Percentiles rank a stretch among this genome's conserved stretches.
phyloP scores from a whole-genome alignment of 2,797 vertebrate genomes.

The Bovichtus diacanthus region DNA sequence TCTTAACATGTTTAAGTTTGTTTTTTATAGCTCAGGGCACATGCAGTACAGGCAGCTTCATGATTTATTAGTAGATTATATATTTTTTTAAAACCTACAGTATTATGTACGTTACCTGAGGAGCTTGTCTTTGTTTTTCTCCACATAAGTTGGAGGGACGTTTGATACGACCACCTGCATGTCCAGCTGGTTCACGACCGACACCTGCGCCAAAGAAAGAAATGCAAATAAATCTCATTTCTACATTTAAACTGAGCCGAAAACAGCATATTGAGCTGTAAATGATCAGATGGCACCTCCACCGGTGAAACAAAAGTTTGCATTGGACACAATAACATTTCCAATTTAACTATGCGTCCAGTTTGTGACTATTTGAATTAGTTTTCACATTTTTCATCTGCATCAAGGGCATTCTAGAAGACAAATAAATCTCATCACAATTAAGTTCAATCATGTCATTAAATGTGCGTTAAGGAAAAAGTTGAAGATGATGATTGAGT shows the following conservation, averaged over 20 bases:
- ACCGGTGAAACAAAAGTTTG: not conserved
- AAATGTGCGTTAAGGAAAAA: slow-evolving; percentile 3
- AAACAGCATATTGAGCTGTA: not conserved
- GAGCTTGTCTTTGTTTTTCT: slow-evolving; percentile 94
- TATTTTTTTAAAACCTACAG: not conserved
- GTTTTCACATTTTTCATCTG: slow-evolving; percentile 3
- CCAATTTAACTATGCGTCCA: not conserved
- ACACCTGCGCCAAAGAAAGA: slow-evolving; percentile 86
- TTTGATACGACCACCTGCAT: slow-evolving; percentile 99
- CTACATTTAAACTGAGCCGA: not conserved
- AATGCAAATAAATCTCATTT: not conserved
- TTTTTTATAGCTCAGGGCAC: not conserved
- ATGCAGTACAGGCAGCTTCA: not conserved
- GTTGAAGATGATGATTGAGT: not conserved
- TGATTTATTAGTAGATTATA: not conserved
- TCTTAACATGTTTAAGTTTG: not conserved
- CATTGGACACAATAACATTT: slow-evolving; percentile 2
- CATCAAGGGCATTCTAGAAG: slow-evolving; percentile 13
- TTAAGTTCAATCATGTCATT: not conserved
- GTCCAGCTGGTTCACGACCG: slow-evolving; percentile 98
- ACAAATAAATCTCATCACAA: slow-evolving; percentile 13
- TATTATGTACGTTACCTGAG: slow-evolving; percentile 87
- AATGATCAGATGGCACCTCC: not conserved
- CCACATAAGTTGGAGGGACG: slow-evolving; percentile 95
- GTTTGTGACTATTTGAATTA: slow-evolving; percentile 3